Evolutionary conservation across 2,797 vertebrate genomes (phyloP), one percentile per base, ranked within the genome.

Genomic region (Coregonus ussuriensis): DNA sequence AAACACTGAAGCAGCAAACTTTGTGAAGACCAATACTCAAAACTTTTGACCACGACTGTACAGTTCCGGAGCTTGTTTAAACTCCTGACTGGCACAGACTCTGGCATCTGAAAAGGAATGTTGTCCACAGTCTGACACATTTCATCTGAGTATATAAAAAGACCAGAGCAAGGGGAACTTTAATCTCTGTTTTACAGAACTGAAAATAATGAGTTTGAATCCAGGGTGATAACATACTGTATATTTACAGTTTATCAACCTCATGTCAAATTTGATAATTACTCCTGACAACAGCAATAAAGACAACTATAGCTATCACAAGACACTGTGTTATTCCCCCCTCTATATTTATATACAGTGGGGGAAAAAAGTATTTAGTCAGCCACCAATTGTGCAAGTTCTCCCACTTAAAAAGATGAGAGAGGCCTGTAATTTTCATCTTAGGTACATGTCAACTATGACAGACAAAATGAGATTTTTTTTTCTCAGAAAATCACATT

Each of bases 221-320:
- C 29, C 14, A n/a, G 56, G 70, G 73, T 79, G 62, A 73, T 21
- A 59, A 75, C 13, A 59, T 66, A 74, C 72, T 25, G 18, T 29
- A 18, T 18, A 62, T 83, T 81, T 66, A 71, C 75, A 75, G 76
- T 59, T 74, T 74, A 53, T 74, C 56, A 70, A 63, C 54, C 76
- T 76, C 33, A 5, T 52, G 14, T 69, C 56, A 71, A 54, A 74
- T 82, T 83, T 80, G 77, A 81, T 83, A 78, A 83, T 77, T 67
- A 75, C 56, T 14, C 0, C 53, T 79, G 6, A 7, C 13, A 25
- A 77, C 13, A 33, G 5, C 63, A 65, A 56, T 21, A 35, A 77
- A 71, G 54, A 13, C 65, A 68, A 6, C 31, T 71, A 13, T 47
- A 41, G 31, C 11, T 6, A 21, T 69, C 15, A 29, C 62, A 62